Percentiles rank a stretch among this genome's conserved stretches.
These are phyloP conservation scores for Aurelia coerulea DNA, from an alignment of 30 jellyfish, hydroid and myxozoan genomes.

Conservation along the genomic window DNA sequence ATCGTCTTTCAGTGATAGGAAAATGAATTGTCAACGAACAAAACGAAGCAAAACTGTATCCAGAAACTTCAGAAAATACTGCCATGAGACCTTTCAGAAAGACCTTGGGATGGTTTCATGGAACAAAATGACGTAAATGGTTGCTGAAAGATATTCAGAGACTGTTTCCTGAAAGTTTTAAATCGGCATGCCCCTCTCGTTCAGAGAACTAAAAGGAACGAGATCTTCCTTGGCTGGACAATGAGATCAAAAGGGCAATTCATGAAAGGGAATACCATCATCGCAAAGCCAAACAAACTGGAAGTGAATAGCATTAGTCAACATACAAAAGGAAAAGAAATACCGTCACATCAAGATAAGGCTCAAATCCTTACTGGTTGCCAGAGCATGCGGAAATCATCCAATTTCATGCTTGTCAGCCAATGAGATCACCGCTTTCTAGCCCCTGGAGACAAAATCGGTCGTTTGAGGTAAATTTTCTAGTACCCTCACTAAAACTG, in stretches of 20 bases:
- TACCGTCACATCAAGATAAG: too few relatives aligned
- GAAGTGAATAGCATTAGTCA: conserved; percentile 67
- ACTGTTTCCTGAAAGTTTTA: conserved; percentile 38
- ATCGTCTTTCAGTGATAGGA: conserved; percentile 74
- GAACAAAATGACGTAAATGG: conserved; percentile 29
- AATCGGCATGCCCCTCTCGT: conserved; percentile 71
- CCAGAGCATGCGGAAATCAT: too few relatives aligned
- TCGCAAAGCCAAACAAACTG: conserved; percentile 63
- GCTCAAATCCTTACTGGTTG: too few relatives aligned
- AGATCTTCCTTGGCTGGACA: conserved; percentile 74
- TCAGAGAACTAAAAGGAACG: conserved; percentile 59
- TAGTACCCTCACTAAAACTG: too few relatives aligned
- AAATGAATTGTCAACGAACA: conserved; percentile 65
- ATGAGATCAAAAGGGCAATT: conserved; percentile 38
- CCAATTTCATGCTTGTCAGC: too few relatives aligned
- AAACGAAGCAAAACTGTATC: conserved; percentile 33
- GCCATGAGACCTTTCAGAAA: conserved; percentile 56
- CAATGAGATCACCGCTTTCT: too few relatives aligned
- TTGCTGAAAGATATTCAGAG: conserved; percentile 56
- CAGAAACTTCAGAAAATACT: conserved; percentile 52
- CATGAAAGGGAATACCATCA: conserved; percentile 56
- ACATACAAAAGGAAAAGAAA: conserved; percentile 53
- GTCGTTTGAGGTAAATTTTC: too few relatives aligned
- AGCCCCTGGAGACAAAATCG: too few relatives aligned
- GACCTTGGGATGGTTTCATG: conserved; percentile 45